Evolutionary conservation across 1,140 invertebrate genomes (phyloP).

Genomic region (Leptinotarsa lineolata): DNA sequence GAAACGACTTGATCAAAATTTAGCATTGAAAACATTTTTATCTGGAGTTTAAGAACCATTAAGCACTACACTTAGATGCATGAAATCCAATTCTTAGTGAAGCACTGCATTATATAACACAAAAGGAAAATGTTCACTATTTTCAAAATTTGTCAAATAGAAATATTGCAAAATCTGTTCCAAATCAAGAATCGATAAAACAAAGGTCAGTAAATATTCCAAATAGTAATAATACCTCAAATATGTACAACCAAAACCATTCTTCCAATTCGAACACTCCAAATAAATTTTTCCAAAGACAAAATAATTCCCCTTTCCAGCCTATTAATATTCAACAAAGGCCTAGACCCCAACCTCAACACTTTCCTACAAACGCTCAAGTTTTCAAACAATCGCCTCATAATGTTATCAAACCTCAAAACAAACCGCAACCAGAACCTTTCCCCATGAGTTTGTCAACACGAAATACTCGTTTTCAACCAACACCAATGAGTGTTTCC

Average conservation of each 20-base stretch:
- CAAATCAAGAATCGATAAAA: background rate
- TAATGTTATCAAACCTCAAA: slow-evolving; percentile 23
- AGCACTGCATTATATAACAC: slow-evolving; percentile 23
- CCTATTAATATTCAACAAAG: no score
- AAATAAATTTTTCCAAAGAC: no score
- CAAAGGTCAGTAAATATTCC: background rate
- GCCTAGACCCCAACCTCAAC: no score
- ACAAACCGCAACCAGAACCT: no score
- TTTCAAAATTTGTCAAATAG: slow-evolving; percentile 18
- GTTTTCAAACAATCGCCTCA: background rate
- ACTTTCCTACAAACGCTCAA: slow-evolving; percentile 9
- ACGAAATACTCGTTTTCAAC: background rate
- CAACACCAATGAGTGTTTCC: no score
- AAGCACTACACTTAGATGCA: slow-evolving; percentile 26
- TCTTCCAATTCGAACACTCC: no score
- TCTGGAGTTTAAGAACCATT: slow-evolving; percentile 26
- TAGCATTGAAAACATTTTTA: slow-evolving; percentile 29
- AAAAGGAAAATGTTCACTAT: slow-evolving; percentile 28
- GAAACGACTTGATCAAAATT: slow-evolving; percentile 11
- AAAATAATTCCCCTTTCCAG: no score
- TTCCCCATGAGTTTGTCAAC: background rate
- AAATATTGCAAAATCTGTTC: background rate
- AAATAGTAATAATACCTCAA: no score
- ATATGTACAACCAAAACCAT: background rate
- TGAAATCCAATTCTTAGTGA: slow-evolving; percentile 16